These are phyloP conservation scores for Orientallactaga sibirica DNA, from an alignment of 2,797 vertebrate species.

Conservation along the genomic window DNA sequence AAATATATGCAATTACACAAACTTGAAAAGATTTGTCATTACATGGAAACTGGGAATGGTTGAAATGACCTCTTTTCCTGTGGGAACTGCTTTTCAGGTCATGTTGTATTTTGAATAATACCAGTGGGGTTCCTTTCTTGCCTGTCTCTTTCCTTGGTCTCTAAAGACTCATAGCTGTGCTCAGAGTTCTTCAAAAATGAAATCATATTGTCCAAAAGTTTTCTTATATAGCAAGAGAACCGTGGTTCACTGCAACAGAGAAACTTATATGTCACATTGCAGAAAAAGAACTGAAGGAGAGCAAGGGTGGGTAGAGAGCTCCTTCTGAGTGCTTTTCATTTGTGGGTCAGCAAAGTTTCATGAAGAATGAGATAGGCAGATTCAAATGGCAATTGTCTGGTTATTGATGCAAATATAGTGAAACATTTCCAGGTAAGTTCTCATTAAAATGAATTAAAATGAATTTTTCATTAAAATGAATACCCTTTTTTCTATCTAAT, in stretches of 20 bases:
- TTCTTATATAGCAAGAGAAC: neutral
- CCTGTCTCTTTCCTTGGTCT: neutral
- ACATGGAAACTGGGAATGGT: neutral
- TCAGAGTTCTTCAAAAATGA: neutral
- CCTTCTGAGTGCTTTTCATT: neutral
- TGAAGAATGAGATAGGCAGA: neutral
- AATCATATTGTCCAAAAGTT: neutral
- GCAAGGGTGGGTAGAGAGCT: neutral
- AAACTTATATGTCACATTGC: neutral
- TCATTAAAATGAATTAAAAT: neutral
- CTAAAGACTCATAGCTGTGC: neutral
- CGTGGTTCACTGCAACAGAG: neutral
- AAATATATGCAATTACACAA: neutral
- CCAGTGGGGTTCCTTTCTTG: neutral
- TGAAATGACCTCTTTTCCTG: neutral
- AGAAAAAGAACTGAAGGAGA: neutral
- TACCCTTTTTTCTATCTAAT: neutral
- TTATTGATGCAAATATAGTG: neutral
- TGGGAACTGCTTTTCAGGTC: slow-evolving; percentile 14
- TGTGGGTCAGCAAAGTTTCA: neutral
- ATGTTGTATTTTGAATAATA: neutral
- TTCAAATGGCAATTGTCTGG: neutral
- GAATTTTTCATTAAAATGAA: neutral
- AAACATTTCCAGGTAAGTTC: slow-evolving; percentile 61
- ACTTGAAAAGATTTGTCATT: neutral